Evolutionary conservation across 35 echinoderm and acorn worm species (phyloP).

Genomic region (Heliocidaris erythrogramma): DNA sequence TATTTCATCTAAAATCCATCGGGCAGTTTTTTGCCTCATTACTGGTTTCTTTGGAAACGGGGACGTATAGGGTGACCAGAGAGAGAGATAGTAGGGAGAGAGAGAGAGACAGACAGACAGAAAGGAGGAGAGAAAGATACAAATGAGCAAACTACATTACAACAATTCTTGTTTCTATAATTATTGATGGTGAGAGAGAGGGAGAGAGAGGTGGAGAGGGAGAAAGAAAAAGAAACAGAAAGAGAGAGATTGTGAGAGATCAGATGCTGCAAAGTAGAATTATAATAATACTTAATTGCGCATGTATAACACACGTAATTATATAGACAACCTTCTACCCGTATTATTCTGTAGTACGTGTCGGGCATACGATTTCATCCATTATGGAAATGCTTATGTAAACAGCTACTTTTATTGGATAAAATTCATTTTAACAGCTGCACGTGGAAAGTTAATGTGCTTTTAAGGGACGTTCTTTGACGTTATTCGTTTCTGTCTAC

Average conservation of each 20-base stretch:
- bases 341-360: not conserved
- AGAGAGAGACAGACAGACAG: not conserved
- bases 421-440: not conserved
- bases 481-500: not conserved
- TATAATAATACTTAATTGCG: not conserved
- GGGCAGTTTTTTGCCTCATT: not conserved
- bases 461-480: not conserved
- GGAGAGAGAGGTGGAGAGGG: too few relatives aligned
- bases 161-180: too few relatives aligned
- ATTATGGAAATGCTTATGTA: conserved; percentile 3
- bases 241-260: too few relatives aligned
- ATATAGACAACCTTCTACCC: not conserved
- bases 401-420: not conserved
- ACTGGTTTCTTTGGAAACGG: conserved; percentile 2
- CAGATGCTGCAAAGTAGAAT: not conserved
- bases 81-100: not conserved
- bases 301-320: not conserved
- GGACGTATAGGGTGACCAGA: not conserved
- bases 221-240: too few relatives aligned
- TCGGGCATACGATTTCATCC: not conserved
- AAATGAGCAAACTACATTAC: too few relatives aligned
- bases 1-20: not conserved
- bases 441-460: not conserved
- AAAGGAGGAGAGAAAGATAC: too few relatives aligned
- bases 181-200: too few relatives aligned